Conservation (phyloP, 2,797 vertebrate species). For the Syngnathus acus region DNA sequence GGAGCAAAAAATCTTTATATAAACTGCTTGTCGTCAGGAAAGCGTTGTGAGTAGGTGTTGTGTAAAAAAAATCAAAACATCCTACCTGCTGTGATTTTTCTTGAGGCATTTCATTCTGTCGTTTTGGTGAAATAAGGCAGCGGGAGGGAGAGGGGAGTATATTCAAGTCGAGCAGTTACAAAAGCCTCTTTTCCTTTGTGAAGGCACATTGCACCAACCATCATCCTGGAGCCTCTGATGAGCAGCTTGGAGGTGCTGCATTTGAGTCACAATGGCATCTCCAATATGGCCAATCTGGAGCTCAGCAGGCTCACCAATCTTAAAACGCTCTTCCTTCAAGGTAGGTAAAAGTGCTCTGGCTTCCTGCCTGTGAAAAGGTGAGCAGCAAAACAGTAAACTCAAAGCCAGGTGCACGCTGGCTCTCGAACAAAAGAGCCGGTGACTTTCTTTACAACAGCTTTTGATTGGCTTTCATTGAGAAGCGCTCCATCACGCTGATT, state of each 20-base stretch:
- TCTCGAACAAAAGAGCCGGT: constrained; percentile 45
- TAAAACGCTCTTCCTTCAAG: constrained; percentile 81
- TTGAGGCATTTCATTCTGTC: constrained; percentile 34
- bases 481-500: constrained; percentile 27
- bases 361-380: constrained; percentile 27
- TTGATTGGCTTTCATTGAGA: constrained; percentile 53
- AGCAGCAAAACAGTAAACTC: constrained; percentile 34
- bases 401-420: constrained; percentile 52
- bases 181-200: constrained; percentile 23
- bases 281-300: constrained; percentile 78
- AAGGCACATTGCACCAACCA: constrained; percentile 65
- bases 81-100: background rate
- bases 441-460: constrained; percentile 53
- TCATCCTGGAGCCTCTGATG: constrained; percentile 79
- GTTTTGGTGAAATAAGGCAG: constrained; percentile 30
- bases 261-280: constrained; percentile 85
- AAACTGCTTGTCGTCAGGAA: background rate
- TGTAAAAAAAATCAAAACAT: background rate
- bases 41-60: background rate
- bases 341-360: constrained; percentile 49
- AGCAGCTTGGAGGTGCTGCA: constrained; percentile 83
- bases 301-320: constrained; percentile 84
- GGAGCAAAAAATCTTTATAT: background rate
- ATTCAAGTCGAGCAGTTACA: constrained; percentile 36
- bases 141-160: constrained; percentile 40